Evolutionary conservation across 1,140 invertebrate species (phyloP), one percentile per base, ranked within the genome.

Genomic region (Drosophila hydei): DNA sequence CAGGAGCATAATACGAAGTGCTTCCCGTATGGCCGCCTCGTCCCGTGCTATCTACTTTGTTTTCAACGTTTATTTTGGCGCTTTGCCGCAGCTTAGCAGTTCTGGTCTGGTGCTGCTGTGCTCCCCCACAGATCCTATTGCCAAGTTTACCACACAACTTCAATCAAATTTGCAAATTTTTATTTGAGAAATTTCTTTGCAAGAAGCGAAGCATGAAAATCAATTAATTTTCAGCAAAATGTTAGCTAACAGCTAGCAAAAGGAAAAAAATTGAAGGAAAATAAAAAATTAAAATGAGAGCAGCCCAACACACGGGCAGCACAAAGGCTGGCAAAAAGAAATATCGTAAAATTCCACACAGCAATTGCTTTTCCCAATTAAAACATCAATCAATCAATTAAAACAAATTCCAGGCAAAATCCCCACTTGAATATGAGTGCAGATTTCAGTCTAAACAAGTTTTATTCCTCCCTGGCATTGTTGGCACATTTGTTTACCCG

Each of bases 341-440:
- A 81, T 65, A 74, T 63, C 11, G 56, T 18, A 76, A 74, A 60
- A 59, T 67, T 67, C 36, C 47, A 64, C 48, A 60, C 19, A 67
- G 75, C 60, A 73, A 73, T 81, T 79, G 83, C 75, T 81, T 88
- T 88, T 83, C 78, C 81, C 83, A 88, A 88, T 88, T 88, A 88
- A 88, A 88, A 88, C 83, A 88, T 88, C 83, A 88, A 88, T 88
- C 83, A 88, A 88, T 88, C 83, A 88, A 88, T 88, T 88, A 88
- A 88, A 88, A 88, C 78, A 61, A 83, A 83, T 88, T 88, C 78
- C 80, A 88, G 75, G 71, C 63, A 73, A 81, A 84, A 84, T 79
- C 76, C 77, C 77, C 83, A 63, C 56, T 73, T 72, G 72, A 74
- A 83, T 84, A 81, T 83, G 79, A 85, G 74, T 80, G 70, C 71